These are phyloP conservation scores for Thereuonema tuberculata DNA, from an alignment of 1,140 invertebrate genomes.

Conservation along the genomic window DNA sequence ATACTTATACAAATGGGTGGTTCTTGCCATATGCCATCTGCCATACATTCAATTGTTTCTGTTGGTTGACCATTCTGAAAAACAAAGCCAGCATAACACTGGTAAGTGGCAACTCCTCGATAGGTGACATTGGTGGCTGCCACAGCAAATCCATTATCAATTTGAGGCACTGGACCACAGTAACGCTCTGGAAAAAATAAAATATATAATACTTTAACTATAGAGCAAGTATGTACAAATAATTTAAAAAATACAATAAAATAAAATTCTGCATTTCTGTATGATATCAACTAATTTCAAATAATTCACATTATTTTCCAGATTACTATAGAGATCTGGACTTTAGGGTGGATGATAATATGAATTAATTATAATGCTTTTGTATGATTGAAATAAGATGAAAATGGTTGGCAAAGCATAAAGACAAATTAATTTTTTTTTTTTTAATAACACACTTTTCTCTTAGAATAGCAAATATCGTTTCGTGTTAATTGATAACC, in stretches of 20 bases:
- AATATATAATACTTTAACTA: neutral
- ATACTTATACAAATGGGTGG: conserved; percentile 73
- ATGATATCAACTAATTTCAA: neutral
- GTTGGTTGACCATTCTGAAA: conserved; percentile 74
- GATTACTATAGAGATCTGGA: too few relatives aligned
- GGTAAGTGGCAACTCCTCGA: conserved; percentile 79
- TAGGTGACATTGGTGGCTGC: conserved; percentile 90
- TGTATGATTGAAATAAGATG: too few relatives aligned
- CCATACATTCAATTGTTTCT: conserved; percentile 75
- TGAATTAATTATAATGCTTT: too few relatives aligned
- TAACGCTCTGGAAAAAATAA: conserved; percentile 60
- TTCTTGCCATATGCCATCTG: conserved; percentile 78
- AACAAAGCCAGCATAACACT: conserved; percentile 91
- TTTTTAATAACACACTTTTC: too few relatives aligned
- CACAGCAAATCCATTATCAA: conserved; percentile 92
- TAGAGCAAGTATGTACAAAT: neutral
- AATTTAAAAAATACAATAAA: conserved; percentile 10
- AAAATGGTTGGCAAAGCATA: too few relatives aligned
- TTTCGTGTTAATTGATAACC: too few relatives aligned
- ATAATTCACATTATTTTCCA: too few relatives aligned
- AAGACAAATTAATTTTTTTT: too few relatives aligned
- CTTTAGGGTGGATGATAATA: too few relatives aligned
- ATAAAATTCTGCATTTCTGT: too few relatives aligned
- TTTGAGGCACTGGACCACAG: conserved; percentile 92
- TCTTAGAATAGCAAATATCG: too few relatives aligned